Evolutionary conservation across 2,888 invertebrate species (phyloP).

Genomic region (Tetranychus truncatus): DNA sequence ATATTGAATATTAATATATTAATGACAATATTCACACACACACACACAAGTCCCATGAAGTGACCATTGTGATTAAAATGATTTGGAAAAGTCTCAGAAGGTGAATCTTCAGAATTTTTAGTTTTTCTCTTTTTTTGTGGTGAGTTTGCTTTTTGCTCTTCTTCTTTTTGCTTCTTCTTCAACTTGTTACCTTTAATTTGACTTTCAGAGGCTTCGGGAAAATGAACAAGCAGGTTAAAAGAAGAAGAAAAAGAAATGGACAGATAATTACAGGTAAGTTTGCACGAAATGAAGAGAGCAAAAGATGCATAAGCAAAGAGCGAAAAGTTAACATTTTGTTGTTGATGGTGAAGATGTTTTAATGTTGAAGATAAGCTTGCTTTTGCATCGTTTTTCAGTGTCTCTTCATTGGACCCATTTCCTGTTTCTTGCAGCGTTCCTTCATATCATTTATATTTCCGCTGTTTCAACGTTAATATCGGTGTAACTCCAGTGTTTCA

Average conservation of each 20-base stretch:
- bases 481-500: not conserved
- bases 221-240: not conserved
- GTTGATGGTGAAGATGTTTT: not conserved
- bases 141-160: not conserved
- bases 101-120: not conserved
- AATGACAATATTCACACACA: too few species aligned
- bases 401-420: not conserved
- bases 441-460: not conserved
- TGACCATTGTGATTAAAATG: too few species aligned
- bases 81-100: too few species aligned
- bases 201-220: not conserved
- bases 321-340: not conserved
- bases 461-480: not conserved
- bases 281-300: not conserved
- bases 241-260: not conserved
- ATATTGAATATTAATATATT: too few species aligned
- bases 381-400: not conserved
- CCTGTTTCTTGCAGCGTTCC: not conserved
- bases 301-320: not conserved
- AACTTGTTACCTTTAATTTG: not conserved
- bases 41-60: too few species aligned
- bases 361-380: not conserved
- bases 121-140: not conserved
- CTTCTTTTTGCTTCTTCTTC: not conserved
- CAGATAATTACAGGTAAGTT: not conserved